Evolutionary conservation across 2,113 vertebrate genomes (phyloP), one percentile per base, ranked within the genome.

Genomic region (Apteryx mantelli): DNA sequence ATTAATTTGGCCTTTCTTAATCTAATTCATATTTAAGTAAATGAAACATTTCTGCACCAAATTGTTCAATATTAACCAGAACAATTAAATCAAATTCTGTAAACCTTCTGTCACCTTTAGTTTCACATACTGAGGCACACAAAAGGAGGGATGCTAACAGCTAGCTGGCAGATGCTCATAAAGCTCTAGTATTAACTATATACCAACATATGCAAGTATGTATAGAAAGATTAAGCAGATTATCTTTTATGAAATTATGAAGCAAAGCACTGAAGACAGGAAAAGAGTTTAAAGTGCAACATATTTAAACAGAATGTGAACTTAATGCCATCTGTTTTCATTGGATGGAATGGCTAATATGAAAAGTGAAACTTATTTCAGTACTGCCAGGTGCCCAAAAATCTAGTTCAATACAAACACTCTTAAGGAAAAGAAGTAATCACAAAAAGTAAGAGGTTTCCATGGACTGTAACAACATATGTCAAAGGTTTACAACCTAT

Each of bases 221-320:
- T 82, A 92, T 55, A 71, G 70, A 82, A 93, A 83, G 82, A 78
- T 38, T 42, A 63, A 40, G 56, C 26, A 60, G 69, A 58, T 71
- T 34, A 68, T 48, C 38, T 91, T 78, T 95, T 94, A 58, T 83
- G 60, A 42, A 87, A 53, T 81, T 61, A 92, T 26, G 38, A 95
- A 91, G 95, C 66, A 93, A 89, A 88, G 92, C 86, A 94, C 77
- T 93, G 48, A 97, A 96, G 96, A 78, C 75, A 97, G 92, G 97
- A 98, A 96, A 97, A 96, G 98, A 98, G 22, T 40, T 22, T 38
- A 97, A 98, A 79, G 97, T 90, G 44, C 96, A 97, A 98, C 97
- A 98, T 98, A 98, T 98, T 98, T 98, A 98, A 98, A 98, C 95
- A 98, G 98, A 98, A 97, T 98, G 97, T 96, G 96, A 98, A 98